Conservation (phyloP, 2,888 invertebrate genomes). For the Pachymerium ferrugineum region DNA sequence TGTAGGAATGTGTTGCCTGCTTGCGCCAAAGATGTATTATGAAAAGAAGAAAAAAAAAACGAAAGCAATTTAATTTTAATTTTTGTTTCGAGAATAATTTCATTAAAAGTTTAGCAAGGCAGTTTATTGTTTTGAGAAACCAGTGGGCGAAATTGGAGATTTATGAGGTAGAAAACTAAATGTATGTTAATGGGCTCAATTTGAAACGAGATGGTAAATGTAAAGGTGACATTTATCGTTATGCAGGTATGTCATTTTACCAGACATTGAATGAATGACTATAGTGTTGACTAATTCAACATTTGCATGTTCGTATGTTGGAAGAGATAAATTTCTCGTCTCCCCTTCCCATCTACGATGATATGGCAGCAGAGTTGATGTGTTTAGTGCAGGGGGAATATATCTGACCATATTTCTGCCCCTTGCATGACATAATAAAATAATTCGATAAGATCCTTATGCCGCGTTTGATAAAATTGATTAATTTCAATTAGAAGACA, state of each 20-base stretch:
- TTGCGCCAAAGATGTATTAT: too few relatives aligned
- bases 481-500: constrained; percentile 3
- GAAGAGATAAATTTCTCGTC: neutral
- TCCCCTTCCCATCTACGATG: neutral
- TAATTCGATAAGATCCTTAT: too few relatives aligned
- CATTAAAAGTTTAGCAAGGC: neutral
- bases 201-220: neutral
- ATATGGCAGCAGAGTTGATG: neutral
- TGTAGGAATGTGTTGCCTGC: neutral
- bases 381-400: neutral
- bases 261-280: neutral
- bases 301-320: neutral
- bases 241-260: neutral
- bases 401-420: neutral
- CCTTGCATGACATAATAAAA: neutral
- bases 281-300: neutral
- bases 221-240: neutral
- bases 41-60: too few relatives aligned
- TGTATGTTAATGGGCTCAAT: neutral
- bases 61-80: neutral
- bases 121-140: too few relatives aligned
- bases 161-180: neutral
- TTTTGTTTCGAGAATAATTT: neutral
- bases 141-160: neutral
- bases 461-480: too few relatives aligned